Base-by-base conservation (phyloP, 2,888 invertebrate genomes). In the Heliconius charithonia region DNA sequence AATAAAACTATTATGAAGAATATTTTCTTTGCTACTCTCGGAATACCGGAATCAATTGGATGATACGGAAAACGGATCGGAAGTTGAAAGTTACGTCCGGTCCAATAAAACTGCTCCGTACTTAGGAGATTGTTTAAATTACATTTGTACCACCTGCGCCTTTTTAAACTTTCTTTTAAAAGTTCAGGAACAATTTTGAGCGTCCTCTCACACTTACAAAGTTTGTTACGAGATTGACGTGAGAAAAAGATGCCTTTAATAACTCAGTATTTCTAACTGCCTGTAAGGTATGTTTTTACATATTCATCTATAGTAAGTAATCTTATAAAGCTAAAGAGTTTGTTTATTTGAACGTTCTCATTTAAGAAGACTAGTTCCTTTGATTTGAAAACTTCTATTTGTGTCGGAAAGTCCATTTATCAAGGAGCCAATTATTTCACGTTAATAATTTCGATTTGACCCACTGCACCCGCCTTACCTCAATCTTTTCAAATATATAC, bases 91-190 rank as follows among this genome's bases (percentile, higher is more conserved):
- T 45, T 27, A 41, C 74, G 25, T 65, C 56, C 71, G 65, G 56
- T 77, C 77, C 72, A 27, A 65, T 65, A 19, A 37, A 37, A 66
- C 51, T 56, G 56, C 63, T 32, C 27, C 27, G 27, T 45, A 37
- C 65, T 72, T 51, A 27, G 56, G 51, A 72, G 56, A 77, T 72
- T 77, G 72, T 56, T 77, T 37, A 77, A 72, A 72, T 65, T 37
- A 25, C 51, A 37, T 72, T 51, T 51, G 37, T 63, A 59, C 65
- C 77, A 77, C 65, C 72, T 77, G 65, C 37, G 41, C 51, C 65
- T 56, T 77, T 45, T 65, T 63, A 32, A 71, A 71, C 29, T 71
- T 77, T 71, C 22, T 29, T 37, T 37, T 59, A 37, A 72, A 65
- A 74, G 63, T 74, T 37, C 4, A 63, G 13, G 27, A 74, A 74